Evolutionary conservation across 2,888 invertebrate genomes (phyloP).

Genomic region (Himalopsyche kuldschensis): DNA sequence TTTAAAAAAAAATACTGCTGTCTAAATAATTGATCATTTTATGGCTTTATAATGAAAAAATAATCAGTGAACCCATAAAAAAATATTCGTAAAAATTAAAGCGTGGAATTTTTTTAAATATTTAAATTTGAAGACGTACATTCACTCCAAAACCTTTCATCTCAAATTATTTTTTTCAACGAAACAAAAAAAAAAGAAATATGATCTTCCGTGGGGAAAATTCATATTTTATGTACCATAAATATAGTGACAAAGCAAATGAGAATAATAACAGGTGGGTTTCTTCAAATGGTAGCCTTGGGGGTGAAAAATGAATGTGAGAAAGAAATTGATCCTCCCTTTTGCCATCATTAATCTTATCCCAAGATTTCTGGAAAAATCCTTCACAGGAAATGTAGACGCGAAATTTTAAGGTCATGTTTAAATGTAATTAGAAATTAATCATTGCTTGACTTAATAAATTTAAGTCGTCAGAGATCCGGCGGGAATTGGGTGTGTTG

Average conservation of each 20-base stretch:
- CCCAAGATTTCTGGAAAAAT: background rate
- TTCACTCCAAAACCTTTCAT: background rate
- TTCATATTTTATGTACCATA: background rate
- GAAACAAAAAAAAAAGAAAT: background rate
- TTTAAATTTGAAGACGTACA: background rate
- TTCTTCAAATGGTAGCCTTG: background rate
- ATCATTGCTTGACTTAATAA: background rate
- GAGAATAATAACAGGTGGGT: background rate
- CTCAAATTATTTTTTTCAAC: background rate
- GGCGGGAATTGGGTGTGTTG: background rate
- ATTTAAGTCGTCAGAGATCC: background rate
- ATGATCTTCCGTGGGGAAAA: background rate
- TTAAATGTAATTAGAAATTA: background rate
- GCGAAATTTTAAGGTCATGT: background rate
- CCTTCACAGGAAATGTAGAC: background rate
- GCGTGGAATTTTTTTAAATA: background rate
- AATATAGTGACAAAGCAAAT: background rate
- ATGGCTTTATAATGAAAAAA: too few species aligned
- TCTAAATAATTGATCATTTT: too few species aligned
- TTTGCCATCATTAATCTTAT: background rate
- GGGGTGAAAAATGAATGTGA: background rate
- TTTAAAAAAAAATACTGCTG: too few species aligned
- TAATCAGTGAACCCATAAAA: too few species aligned
- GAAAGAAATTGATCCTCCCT: background rate
- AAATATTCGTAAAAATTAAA: too few species aligned